Conservation (phyloP, 1,140 invertebrate genomes). For the Polypedilum vanderplanki region DNA sequence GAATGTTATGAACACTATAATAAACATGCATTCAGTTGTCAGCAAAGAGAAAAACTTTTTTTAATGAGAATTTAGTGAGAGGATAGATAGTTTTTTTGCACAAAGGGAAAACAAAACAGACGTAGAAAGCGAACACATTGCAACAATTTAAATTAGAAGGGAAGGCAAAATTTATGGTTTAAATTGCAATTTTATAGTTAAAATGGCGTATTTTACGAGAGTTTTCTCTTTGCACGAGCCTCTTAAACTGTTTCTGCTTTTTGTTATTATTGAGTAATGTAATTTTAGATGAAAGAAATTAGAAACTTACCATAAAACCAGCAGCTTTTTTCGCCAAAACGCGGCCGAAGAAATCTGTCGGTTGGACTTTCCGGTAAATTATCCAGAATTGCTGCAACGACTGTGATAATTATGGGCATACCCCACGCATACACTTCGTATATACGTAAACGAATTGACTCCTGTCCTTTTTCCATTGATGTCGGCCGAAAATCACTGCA, state of each 20-base stretch:
- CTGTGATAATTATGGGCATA: slow-evolving; percentile 63
- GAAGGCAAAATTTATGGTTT: slow-evolving; percentile 18
- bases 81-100: slow-evolving; percentile 6
- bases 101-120: background rate
- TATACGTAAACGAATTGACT: slow-evolving; percentile 62
- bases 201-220: slow-evolving; percentile 3
- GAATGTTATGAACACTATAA: background rate
- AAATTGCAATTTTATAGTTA: slow-evolving; percentile 7
- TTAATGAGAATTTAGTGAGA: background rate
- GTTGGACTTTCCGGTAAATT: slow-evolving; percentile 51
- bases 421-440: slow-evolving; percentile 78
- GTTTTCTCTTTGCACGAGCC: background rate
- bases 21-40: slow-evolving; percentile 2
- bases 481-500: slow-evolving; percentile 72
- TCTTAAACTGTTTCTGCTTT: background rate
- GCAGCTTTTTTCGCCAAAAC: slow-evolving; percentile 65
- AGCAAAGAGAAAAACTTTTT: background rate
- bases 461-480: slow-evolving; percentile 73
- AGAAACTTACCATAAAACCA: slow-evolving; percentile 66
- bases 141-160: slow-evolving; percentile 19
- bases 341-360: slow-evolving; percentile 56
- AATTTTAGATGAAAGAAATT: slow-evolving; percentile 15
- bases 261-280: slow-evolving; percentile 5
- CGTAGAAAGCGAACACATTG: background rate
- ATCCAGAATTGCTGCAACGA: slow-evolving; percentile 62